Evolutionary conservation across 2,113 vertebrate species (phyloP).

Genomic region (Xenotilapia flavipinnis): DNA sequence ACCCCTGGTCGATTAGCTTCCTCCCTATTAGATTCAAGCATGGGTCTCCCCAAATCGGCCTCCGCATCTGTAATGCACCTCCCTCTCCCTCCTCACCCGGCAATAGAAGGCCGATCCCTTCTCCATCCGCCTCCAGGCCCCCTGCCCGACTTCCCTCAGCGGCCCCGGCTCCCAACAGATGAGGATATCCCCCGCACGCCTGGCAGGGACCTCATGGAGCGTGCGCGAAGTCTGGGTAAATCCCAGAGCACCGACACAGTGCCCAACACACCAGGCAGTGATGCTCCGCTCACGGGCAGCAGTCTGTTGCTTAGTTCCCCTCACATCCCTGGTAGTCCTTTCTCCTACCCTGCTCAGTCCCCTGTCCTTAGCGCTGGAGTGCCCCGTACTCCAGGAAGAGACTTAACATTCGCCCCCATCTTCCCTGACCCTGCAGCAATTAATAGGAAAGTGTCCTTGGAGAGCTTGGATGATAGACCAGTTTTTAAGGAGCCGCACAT

Average conservation of each 20-base stretch:
- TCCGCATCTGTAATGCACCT: constrained; percentile 61
- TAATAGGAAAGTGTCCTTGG: constrained; percentile 79
- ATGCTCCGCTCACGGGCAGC: constrained; percentile 83
- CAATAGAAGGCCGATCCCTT: constrained; percentile 62
- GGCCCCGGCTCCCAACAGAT: constrained; percentile 75
- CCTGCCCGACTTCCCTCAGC: constrained; percentile 46
- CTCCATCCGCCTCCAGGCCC: constrained; percentile 46
- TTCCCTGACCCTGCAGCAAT: constrained; percentile 83
- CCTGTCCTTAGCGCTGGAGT: constrained; percentile 85
- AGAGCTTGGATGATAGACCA: constrained; percentile 77
- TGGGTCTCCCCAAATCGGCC: constrained; percentile 45
- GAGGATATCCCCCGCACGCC: constrained; percentile 91
- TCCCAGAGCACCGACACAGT: constrained; percentile 88
- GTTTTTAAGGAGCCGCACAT: constrained; percentile 80
- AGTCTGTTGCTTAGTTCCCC: constrained; percentile 86
- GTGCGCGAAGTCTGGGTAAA: constrained; percentile 75
- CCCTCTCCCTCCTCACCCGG: constrained; percentile 65
- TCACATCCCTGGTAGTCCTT: constrained; percentile 89
- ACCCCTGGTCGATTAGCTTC: constrained; percentile 65
- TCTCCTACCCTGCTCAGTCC: constrained; percentile 91
- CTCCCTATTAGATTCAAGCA: constrained; percentile 59
- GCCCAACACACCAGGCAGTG: constrained; percentile 85
- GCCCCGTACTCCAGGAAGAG: constrained; percentile 92
- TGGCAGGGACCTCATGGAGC: constrained; percentile 80
- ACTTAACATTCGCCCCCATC: constrained; percentile 89